A percentile compares a stretch with the other conserved stretches of the same genome.
phyloP scores from a whole-genome alignment of 1,140 invertebrate genomes.

The Leptopilina boulardi region DNA sequence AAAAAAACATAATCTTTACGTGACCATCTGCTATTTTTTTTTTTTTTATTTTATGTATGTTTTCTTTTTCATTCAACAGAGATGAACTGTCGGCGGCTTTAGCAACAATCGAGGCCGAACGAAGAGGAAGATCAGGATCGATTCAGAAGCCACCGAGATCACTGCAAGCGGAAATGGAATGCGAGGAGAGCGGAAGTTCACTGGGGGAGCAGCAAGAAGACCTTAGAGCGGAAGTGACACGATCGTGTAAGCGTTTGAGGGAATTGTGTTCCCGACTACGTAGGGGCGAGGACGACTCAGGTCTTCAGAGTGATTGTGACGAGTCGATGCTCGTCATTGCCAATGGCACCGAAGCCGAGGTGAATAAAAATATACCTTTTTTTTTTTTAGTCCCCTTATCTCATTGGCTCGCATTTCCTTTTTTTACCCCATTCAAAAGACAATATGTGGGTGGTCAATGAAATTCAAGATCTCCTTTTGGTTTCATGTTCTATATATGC shows the following conservation, averaged over 20 bases:
- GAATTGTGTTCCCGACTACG: conserved; percentile 83
- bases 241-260: conserved; percentile 81
- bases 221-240: conserved; percentile 80
- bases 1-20: too few species aligned
- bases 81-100: conserved; percentile 70
- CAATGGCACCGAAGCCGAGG: conserved; percentile 67
- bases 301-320: conserved; percentile 78
- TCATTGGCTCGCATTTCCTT: neutral
- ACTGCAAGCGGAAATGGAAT: conserved; percentile 86
- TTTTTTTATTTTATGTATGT: neutral
- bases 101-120: conserved; percentile 64
- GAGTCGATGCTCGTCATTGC: conserved; percentile 74
- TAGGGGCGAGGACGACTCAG: conserved; percentile 82
- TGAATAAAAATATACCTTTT: conserved; percentile 48
- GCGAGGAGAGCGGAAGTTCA: conserved; percentile 78
- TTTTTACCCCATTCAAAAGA: neutral
- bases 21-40: too few species aligned
- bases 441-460: conserved; percentile 9
- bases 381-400: neutral
- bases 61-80: conserved; percentile 53
- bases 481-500: neutral
- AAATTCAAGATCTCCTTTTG: neutral
- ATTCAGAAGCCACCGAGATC: conserved; percentile 76
- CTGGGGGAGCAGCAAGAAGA: conserved; percentile 77
- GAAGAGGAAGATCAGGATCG: conserved; percentile 66